A percentile compares a stretch with the other conserved stretches of the same genome.
Evolutionary conservation across 2,113 vertebrate species (phyloP).

Genomic region (Rhinogobius similis): DNA sequence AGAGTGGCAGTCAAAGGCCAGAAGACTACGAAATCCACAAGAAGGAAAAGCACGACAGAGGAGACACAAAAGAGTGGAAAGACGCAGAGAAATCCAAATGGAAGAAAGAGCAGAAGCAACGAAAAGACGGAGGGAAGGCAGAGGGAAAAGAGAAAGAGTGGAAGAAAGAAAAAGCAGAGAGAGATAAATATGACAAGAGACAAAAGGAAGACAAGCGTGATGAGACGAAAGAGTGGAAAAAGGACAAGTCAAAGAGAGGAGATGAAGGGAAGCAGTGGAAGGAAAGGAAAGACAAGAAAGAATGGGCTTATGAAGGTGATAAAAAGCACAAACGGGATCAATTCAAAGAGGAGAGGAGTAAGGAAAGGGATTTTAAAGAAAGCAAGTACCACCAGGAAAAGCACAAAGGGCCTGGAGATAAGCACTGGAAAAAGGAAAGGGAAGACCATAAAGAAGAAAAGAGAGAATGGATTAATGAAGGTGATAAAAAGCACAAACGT

Average conservation of each 20-base stretch:
- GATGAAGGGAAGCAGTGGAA: conserved; percentile 61
- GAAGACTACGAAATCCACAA: conserved; percentile 28
- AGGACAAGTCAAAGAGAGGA: conserved; percentile 47
- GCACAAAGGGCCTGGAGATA: conserved; percentile 14
- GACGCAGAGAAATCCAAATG: conserved; percentile 21
- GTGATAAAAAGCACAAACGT: conserved; percentile 51
- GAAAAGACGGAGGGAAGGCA: conserved; percentile 44
- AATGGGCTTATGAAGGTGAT: conserved; percentile 46
- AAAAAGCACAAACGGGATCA: conserved; percentile 55
- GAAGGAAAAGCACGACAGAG: conserved; percentile 24
- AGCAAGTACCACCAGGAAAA: conserved; percentile 31
- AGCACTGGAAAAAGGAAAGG: conserved; percentile 44
- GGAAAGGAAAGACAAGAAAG: conserved; percentile 41
- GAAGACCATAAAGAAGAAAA: conserved; percentile 29
- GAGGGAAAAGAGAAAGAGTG: conserved; percentile 23
- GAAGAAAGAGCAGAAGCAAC: conserved; percentile 31
- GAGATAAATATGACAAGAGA: conserved; percentile 28
- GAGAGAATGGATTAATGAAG: conserved; percentile 40
- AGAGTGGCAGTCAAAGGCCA: conserved; percentile 22
- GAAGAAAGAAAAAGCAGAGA: conserved; percentile 40
- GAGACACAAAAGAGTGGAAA: conserved; percentile 26
- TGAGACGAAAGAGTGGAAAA: conserved; percentile 41
- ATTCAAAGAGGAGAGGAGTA: conserved; percentile 34
- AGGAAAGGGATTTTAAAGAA: conserved; percentile 34
- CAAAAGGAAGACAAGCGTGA: conserved; percentile 32